Evolutionary conservation across 1,140 invertebrate genomes (phyloP).

Genomic region (Eumeta japonica): DNA sequence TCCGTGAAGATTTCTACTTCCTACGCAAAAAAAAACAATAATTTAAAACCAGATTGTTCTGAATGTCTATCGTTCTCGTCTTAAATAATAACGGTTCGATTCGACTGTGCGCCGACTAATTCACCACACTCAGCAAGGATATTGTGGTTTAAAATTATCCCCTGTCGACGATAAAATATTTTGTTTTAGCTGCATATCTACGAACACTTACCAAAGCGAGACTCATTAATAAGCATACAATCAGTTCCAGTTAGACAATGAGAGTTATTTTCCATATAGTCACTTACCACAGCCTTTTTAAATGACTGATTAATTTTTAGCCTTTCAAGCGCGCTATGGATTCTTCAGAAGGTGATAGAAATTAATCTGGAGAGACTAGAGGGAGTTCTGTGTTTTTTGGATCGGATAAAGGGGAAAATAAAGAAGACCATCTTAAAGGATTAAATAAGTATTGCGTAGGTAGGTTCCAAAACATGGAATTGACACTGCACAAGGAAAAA

Average conservation of each 20-base stretch:
- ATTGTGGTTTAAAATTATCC: constrained; percentile 15
- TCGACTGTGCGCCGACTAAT: constrained; percentile 4
- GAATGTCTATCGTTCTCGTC: constrained; percentile 1
- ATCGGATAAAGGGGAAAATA: background rate
- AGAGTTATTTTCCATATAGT: constrained; percentile 2
- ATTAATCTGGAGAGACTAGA: background rate
- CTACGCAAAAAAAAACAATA: too few species aligned
- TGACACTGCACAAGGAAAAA: constrained; percentile 5
- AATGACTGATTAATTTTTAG: constrained; percentile 1
- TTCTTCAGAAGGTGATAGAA: background rate
- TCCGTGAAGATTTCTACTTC: too few species aligned
- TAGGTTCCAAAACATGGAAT: background rate
- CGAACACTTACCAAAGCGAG: constrained; percentile 26
- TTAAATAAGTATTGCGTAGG: background rate
- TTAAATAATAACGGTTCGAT: constrained; percentile 1
- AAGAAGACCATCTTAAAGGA: background rate
- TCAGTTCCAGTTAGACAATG: constrained; percentile 34
- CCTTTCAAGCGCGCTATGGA: background rate
- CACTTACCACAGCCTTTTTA: constrained; percentile 3
- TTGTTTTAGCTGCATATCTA: constrained; percentile 22
- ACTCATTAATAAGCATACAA: constrained; percentile 43
- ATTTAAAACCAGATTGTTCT: too few species aligned
- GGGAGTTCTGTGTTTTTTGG: background rate
- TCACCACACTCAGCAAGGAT: constrained; percentile 6
- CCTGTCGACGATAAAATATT: constrained; percentile 22